phyloP scores from a whole-genome alignment of 2,113 vertebrate species.

The Podarcis raffonei region DNA sequence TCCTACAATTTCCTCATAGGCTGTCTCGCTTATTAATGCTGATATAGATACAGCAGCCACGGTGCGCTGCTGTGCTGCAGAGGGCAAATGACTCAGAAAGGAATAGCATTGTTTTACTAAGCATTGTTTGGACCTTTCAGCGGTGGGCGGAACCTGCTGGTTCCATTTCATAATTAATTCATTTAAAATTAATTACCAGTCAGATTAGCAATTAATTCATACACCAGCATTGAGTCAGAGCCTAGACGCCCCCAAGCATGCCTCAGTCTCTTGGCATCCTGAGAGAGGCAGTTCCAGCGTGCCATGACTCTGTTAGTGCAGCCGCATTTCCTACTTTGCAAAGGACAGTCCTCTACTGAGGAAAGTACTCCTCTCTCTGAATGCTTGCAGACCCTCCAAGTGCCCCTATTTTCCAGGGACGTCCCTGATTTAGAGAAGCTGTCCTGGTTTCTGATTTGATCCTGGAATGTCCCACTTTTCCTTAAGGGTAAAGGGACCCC shows the following conservation, averaged over 20 bases:
- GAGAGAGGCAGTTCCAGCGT: background rate
- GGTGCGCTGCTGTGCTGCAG: background rate
- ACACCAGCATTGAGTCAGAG: background rate
- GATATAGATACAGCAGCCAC: background rate
- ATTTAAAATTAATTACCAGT: conserved; percentile 4
- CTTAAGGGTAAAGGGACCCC: no score
- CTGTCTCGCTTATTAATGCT: background rate
- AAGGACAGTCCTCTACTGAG: no score
- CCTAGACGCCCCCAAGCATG: background rate
- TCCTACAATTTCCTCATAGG: no score
- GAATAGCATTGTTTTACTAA: background rate
- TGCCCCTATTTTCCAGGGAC: no score
- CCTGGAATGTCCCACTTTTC: no score
- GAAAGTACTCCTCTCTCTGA: no score
- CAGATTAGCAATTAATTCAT: conserved; percentile 5
- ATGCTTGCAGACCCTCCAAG: no score
- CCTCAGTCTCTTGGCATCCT: background rate
- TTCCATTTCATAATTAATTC: conserved; percentile 19
- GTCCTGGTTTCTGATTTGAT: no score
- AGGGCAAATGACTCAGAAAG: conserved; percentile 6
- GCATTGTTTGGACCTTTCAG: conserved; percentile 1
- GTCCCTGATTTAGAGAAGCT: no score
- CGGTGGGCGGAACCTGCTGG: background rate
- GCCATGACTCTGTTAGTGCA: background rate
- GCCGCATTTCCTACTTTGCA: background rate